phyloP scores from a whole-genome alignment of 2,888 invertebrate species.

The Antitype chi region DNA sequence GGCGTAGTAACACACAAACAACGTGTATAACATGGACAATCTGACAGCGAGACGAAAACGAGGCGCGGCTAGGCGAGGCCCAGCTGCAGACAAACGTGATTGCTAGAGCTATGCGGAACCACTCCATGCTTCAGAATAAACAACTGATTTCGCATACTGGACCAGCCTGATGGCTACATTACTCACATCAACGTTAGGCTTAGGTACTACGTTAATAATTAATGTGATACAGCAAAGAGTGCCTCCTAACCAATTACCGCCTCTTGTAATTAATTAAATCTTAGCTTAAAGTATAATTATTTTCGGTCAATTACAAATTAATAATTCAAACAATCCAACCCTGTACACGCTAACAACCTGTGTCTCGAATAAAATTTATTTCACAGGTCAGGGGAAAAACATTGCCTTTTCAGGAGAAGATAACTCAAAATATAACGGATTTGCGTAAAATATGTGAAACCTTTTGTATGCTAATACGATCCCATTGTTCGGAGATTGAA shows the following conservation, averaged over 20 bases:
- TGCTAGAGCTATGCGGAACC: constrained; percentile 65
- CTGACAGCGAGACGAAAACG: constrained; percentile 65
- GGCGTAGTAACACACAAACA: constrained; percentile 46
- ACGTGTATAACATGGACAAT: constrained; percentile 67
- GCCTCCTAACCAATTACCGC: not conserved
- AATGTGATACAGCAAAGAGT: constrained; percentile 14
- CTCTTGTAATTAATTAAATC: constrained; percentile 30
- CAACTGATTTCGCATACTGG: constrained; percentile 55
- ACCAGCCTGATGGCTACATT: constrained; percentile 36
- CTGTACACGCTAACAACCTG: constrained; percentile 73
- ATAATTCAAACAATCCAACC: constrained; percentile 74
- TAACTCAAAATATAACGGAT: constrained; percentile 90
- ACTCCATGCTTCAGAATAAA: constrained; percentile 57
- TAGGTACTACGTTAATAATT: not conserved
- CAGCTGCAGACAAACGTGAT: constrained; percentile 71
- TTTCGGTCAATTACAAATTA: constrained; percentile 69
- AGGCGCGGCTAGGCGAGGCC: constrained; percentile 55
- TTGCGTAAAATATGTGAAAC: constrained; percentile 90
- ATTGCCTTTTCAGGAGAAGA: constrained; percentile 85
- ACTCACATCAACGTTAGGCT: not conserved
- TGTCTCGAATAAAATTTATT: constrained; percentile 82
- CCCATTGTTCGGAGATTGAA: constrained; percentile 90
- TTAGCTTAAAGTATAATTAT: constrained; percentile 28
- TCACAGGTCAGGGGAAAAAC: constrained; percentile 83
- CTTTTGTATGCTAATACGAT: constrained; percentile 90